Evolutionary conservation across 2,797 vertebrate species (phyloP).

Genomic region (Parauchenoglanis punctatus): DNA sequence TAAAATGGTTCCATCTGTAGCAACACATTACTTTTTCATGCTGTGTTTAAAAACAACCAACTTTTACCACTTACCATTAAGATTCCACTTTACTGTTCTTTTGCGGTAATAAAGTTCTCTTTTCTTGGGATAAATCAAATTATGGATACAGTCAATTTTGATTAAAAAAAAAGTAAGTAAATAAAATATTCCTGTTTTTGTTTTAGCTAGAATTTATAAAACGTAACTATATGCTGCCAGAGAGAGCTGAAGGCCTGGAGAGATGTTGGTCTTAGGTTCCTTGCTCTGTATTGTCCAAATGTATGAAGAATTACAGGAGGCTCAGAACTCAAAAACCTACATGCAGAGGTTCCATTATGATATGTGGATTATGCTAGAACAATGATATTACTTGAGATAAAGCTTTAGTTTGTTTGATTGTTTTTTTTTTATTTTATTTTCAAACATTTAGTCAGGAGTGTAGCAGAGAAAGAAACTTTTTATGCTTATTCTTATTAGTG

Average conservation of each 20-base stretch:
- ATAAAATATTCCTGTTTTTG: background rate
- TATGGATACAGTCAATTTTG: background rate
- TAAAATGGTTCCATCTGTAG: conserved; percentile 35
- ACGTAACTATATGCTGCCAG: background rate
- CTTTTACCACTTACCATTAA: background rate
- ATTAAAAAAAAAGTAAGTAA: background rate
- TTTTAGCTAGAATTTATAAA: background rate
- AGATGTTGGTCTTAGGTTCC: background rate
- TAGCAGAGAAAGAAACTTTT: background rate
- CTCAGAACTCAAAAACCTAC: background rate
- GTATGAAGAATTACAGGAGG: background rate
- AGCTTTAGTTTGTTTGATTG: background rate
- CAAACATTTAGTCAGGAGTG: background rate
- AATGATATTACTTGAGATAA: background rate
- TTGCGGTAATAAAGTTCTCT: background rate
- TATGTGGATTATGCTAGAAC: background rate
- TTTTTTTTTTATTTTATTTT: background rate
- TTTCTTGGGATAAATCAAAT: background rate
- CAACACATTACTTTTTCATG: background rate
- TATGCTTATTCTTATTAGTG: background rate
- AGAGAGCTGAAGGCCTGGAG: background rate
- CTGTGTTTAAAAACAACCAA: background rate
- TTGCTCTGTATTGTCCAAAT: background rate
- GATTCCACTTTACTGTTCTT: background rate
- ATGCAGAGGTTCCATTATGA: background rate